Conservation (phyloP, 2,113 vertebrate genomes). For the Sisor rabdophorus region DNA sequence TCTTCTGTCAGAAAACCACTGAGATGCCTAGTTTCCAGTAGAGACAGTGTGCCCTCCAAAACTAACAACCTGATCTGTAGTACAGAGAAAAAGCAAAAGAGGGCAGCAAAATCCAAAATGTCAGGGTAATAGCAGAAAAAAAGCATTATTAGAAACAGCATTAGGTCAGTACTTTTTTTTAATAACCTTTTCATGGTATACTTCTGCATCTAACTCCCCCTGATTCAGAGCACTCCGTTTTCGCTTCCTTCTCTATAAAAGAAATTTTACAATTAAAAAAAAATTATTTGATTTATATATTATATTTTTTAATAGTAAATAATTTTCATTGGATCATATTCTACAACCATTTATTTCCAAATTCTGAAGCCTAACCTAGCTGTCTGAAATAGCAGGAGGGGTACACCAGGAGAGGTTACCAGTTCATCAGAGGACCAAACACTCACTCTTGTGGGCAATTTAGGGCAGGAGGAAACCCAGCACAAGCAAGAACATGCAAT, state of each 20-base stretch:
- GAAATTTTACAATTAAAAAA: neutral
- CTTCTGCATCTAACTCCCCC: slow-evolving; percentile 81
- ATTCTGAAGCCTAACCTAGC: no score
- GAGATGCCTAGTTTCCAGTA: slow-evolving; percentile 74
- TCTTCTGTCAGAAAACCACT: slow-evolving; percentile 68
- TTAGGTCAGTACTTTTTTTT: no score
- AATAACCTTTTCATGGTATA: slow-evolving; percentile 81
- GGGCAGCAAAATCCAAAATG: neutral
- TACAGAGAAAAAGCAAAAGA: neutral
- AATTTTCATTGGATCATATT: no score
- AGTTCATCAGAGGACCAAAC: no score
- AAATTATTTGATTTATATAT: no score
- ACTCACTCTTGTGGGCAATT: no score
- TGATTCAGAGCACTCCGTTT: slow-evolving; percentile 77
- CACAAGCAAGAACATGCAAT: no score
- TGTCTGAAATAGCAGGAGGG: no score
- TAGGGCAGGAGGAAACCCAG: no score
- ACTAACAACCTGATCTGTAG: slow-evolving; percentile 77
- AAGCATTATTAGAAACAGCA: neutral
- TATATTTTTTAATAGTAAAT: no score
- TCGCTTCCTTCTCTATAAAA: slow-evolving; percentile 77
- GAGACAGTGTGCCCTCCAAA: slow-evolving; percentile 71
- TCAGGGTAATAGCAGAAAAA: neutral
- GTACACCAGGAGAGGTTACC: no score
- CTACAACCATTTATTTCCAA: no score